A percentile compares a stretch with the other conserved stretches of the same genome.
phyloP scores from a whole-genome alignment of 2,797 vertebrate genomes.

The Galaxias olidus region DNA sequence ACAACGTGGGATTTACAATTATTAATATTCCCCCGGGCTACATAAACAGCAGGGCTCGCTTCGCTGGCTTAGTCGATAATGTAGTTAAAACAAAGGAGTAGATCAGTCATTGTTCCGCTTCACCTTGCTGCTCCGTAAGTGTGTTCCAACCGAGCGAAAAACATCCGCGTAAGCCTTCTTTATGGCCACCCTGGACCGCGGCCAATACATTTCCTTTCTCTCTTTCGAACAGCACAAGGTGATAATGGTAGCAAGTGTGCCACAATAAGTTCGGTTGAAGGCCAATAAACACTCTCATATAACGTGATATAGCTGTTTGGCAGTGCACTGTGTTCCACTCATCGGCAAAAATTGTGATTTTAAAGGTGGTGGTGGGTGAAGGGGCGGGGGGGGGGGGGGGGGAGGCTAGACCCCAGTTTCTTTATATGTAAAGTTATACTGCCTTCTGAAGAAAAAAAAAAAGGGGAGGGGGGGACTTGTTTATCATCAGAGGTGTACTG shows the following conservation, averaged over 20 bases:
- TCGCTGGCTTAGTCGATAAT: slow-evolving; percentile 26
- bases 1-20: too few relatives aligned
- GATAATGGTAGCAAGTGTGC: slow-evolving; percentile 29
- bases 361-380: too few relatives aligned
- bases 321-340: slow-evolving; percentile 28
- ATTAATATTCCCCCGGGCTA: not conserved
- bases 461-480: too few relatives aligned
- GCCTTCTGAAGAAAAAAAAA: too few relatives aligned
- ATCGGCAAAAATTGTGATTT: too few relatives aligned
- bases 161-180: slow-evolving; percentile 44
- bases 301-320: slow-evolving; percentile 27
- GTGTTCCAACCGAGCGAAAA: slow-evolving; percentile 34
- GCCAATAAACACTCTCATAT: slow-evolving; percentile 6
- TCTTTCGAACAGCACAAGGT: slow-evolving; percentile 26
- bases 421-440: too few relatives aligned
- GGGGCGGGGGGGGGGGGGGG: too few relatives aligned
- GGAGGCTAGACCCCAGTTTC: too few relatives aligned
- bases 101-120: slow-evolving; percentile 32
- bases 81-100: slow-evolving; percentile 33
- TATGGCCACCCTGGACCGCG: slow-evolving; percentile 31
- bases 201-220: slow-evolving; percentile 31
- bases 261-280: slow-evolving; percentile 32
- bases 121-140: slow-evolving; percentile 20
- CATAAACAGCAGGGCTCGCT: slow-evolving; percentile 2
- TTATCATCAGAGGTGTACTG: slow-evolving; percentile 16